Conservation (phyloP, 2,888 invertebrate genomes). For the Antheraea yamamai region DNA sequence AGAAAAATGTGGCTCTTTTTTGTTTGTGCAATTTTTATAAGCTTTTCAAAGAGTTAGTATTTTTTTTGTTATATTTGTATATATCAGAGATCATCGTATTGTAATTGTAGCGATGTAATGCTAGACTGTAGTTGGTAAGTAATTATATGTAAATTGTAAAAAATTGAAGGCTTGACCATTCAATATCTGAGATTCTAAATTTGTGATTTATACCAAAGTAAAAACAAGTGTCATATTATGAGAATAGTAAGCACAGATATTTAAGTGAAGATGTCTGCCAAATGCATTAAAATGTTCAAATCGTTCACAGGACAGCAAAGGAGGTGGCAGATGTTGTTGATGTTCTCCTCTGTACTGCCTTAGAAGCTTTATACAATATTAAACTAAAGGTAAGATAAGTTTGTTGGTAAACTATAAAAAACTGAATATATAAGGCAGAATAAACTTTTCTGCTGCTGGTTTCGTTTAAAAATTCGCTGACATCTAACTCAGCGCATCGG, state of each 20-base stretch:
- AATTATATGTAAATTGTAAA: not conserved
- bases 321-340: conserved; percentile 21
- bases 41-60: conserved; percentile 38
- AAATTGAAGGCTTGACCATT: not conserved
- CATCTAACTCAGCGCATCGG: not conserved
- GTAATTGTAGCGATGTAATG: not conserved
- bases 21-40: conserved; percentile 48
- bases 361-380: conserved; percentile 40
- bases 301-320: not conserved
- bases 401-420: not conserved
- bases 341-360: conserved; percentile 7
- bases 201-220: not conserved
- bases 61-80: not conserved
- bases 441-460: no score
- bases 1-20: conserved; percentile 21
- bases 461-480: not conserved
- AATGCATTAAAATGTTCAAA: not conserved
- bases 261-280: not conserved
- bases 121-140: not conserved
- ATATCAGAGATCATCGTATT: not conserved
- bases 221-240: not conserved
- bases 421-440: no score
- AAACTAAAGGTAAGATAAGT: conserved; percentile 48
- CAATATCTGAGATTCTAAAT: not conserved
- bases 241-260: not conserved